Evolutionary conservation across 1,140 invertebrate species (phyloP), one percentile per base, ranked within the genome.

Genomic region (Bilobella aurantiaca): DNA sequence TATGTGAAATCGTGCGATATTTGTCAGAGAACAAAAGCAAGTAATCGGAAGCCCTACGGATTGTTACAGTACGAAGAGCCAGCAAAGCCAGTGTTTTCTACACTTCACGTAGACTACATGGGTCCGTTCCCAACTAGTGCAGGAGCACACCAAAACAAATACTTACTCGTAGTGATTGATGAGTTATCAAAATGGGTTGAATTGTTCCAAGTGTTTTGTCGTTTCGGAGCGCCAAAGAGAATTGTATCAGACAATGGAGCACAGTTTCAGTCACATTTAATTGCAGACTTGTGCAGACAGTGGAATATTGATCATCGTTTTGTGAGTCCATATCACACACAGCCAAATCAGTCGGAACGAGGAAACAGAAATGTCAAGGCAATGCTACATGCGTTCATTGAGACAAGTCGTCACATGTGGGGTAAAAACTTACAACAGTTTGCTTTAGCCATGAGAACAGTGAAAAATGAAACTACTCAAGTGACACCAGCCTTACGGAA

Each of bases 401-500:
- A 72, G 2, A 64, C 72, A 0, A 67, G 77, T 28, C 78, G 80
- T 56, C 16, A 32, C 3, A 29, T 59, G 0, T 80, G 77, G 77
- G 70, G 76, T 58, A 42, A 68, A 1, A 66, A 76, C 21, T 62
- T 81, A 0, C 70, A 75, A 1, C 74, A 77, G 23, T 73, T 81
- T 14, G 68, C 74, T 0, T 80, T 78, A 61, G 78, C 78, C 0
- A 74, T 77, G 64, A 80, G 80, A 58, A n/a, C n/a, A n/a, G n/a
- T n/a, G n/a, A n/a, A n/a, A n/a, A n/a, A n/a, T n/a, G n/a, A n/a
- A n/a, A n/a, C n/a, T n/a, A n/a, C n/a, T n/a, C n/a, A n/a, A n/a
- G n/a, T n/a, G n/a, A n/a, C n/a, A n/a, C n/a, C n/a, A n/a, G n/a
- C n/a, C n/a, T n/a, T n/a, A n/a, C n/a, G n/a, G n/a, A n/a, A n/a